Percentiles rank a stretch among this genome's conserved stretches.
Conservation (phyloP, 2,888 invertebrate species). For the Hirtodrosophila histrioides region DNA sequence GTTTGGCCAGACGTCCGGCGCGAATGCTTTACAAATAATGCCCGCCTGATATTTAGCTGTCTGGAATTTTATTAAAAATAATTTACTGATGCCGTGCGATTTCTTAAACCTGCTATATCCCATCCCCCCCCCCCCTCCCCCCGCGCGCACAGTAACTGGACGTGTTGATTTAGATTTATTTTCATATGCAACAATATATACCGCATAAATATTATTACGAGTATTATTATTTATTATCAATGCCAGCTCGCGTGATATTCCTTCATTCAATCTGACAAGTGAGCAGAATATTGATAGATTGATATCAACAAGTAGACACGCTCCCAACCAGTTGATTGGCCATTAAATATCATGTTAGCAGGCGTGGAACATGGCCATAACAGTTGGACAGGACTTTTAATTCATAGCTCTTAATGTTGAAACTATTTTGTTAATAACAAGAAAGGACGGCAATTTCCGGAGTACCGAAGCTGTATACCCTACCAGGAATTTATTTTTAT, state of each 20-base stretch:
- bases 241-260: conserved; percentile 65
- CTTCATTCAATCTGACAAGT: conserved; percentile 60
- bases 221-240: conserved; percentile 52
- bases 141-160: conserved; percentile 6
- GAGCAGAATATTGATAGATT: conserved; percentile 28
- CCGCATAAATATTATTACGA: conserved; percentile 31
- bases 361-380: not conserved
- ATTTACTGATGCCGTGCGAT: conserved; percentile 52
- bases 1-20: conserved; percentile 37
- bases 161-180: conserved; percentile 47
- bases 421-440: too few relatives aligned
- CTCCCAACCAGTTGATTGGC: not conserved
- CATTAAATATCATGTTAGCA: not conserved
- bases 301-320: conserved; percentile 13
- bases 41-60: conserved; percentile 54
- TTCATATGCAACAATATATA: conserved; percentile 27
- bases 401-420: too few relatives aligned
- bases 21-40: conserved; percentile 42
- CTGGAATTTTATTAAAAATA: conserved; percentile 71
- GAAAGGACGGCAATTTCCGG: too few relatives aligned
- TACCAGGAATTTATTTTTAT: too few relatives aligned
- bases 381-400: too few relatives aligned
- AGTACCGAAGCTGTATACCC: too few relatives aligned
- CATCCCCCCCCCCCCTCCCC: too few relatives aligned
- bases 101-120: conserved; percentile 20